phyloP scores from a whole-genome alignment of 2,888 invertebrate genomes.

The Patella depressa region DNA sequence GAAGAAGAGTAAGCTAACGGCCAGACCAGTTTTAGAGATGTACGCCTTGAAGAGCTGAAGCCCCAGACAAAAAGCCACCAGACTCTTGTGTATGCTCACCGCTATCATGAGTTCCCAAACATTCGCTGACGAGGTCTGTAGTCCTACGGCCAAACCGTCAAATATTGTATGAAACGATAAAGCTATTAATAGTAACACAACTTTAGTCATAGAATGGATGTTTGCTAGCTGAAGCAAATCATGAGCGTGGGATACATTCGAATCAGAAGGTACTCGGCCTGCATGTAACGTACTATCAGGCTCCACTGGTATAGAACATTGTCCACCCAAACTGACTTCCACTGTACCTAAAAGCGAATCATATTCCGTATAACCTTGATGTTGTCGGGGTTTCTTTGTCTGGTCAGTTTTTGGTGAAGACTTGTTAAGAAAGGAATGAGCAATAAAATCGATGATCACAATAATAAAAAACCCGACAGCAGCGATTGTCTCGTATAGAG shows the following conservation, averaged over 20 bases:
- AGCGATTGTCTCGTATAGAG: constrained; percentile 62
- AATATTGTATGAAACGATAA: constrained; percentile 75
- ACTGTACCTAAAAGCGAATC: too few relatives aligned
- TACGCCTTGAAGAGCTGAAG: constrained; percentile 44
- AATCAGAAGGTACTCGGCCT: too few relatives aligned
- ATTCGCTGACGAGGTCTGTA: constrained; percentile 64
- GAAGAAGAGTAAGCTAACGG: constrained; percentile 23
- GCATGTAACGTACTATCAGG: too few relatives aligned
- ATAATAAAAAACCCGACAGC: constrained; percentile 65
- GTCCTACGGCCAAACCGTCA: constrained; percentile 75
- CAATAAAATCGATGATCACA: constrained; percentile 55
- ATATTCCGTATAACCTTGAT: too few relatives aligned
- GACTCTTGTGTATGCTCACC: constrained; percentile 74
- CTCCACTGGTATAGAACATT: too few relatives aligned
- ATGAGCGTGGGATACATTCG: too few relatives aligned
- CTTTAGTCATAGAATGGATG: too few relatives aligned
- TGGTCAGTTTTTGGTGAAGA: neutral
- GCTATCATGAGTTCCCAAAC: constrained; percentile 73
- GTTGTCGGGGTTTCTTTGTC: too few relatives aligned
- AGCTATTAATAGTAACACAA: constrained; percentile 72
- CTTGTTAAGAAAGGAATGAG: constrained; percentile 17
- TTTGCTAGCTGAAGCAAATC: too few relatives aligned
- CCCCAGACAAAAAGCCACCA: constrained; percentile 75
- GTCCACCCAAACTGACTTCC: too few relatives aligned
- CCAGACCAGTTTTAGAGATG: constrained; percentile 11